These are phyloP conservation scores for Diaperis boleti DNA, from an alignment of 2,888 invertebrate genomes.

Conservation along the genomic window DNA sequence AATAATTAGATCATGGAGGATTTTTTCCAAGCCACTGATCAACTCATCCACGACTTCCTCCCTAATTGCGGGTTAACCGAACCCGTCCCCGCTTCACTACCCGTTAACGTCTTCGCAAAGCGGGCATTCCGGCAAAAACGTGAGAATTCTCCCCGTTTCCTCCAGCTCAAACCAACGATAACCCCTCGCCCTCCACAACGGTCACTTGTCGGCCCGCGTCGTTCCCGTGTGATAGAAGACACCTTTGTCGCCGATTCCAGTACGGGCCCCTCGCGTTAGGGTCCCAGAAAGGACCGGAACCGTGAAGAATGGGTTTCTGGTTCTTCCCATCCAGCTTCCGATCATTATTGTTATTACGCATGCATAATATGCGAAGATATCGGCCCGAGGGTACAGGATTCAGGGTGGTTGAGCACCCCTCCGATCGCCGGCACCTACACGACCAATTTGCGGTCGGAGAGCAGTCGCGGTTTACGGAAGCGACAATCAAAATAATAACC, in stretches of 20 bases:
- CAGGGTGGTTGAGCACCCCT: constrained; percentile 58
- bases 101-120: no score
- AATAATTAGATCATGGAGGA: no score
- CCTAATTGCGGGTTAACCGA: constrained; percentile 34
- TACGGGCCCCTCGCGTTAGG: constrained; percentile 44
- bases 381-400: constrained; percentile 52
- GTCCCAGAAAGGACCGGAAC: constrained; percentile 49
- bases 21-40: no score
- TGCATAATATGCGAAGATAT: constrained; percentile 4
- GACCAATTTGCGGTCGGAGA: constrained; percentile 49
- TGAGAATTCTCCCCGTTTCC: constrained; percentile 17
- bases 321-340: constrained; percentile 46
- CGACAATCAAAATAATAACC: constrained; percentile 50
- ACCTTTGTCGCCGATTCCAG: constrained; percentile 44
- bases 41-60: constrained; percentile 41
- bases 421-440: constrained; percentile 31
- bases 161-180: constrained; percentile 15
- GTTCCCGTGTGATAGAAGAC: constrained; percentile 34
- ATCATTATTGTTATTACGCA: constrained; percentile 17
- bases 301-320: constrained; percentile 44
- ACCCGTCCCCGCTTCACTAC: no score
- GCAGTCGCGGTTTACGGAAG: constrained; percentile 48
- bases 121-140: no score
- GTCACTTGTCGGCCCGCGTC: constrained; percentile 2
- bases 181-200: constrained; percentile 9